Conservation (phyloP, 2,797 vertebrate genomes). For the Microhierax caerulescens region DNA sequence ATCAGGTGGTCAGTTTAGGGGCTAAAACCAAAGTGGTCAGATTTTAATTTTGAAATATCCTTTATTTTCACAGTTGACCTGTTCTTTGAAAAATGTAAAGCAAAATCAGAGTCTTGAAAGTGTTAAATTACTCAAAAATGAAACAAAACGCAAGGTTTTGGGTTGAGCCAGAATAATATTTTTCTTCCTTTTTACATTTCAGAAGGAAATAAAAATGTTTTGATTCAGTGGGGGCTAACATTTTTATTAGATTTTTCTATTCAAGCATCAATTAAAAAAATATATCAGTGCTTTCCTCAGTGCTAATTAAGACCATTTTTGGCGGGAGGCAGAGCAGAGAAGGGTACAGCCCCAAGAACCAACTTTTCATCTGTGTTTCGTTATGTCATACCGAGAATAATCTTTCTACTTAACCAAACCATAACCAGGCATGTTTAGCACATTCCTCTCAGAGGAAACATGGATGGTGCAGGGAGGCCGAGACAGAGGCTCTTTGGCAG, state of each 20-base stretch:
- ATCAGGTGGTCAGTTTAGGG: neutral
- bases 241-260: neutral
- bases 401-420: neutral
- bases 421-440: neutral
- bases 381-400: neutral
- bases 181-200: neutral
- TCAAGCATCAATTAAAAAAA: neutral
- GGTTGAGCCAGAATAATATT: neutral
- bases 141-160: neutral
- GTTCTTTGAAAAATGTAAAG: neutral
- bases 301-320: neutral
- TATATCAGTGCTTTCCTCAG: neutral
- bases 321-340: neutral
- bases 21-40: neutral
- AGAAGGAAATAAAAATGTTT: neutral
- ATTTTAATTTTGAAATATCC: neutral
- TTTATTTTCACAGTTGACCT: neutral
- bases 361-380: neutral
- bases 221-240: neutral
- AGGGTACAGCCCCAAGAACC: neutral
- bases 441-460: neutral
- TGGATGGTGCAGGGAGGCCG: neutral
- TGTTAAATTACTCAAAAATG: neutral
- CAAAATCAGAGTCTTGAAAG: neutral
- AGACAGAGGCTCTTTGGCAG: neutral